Evolutionary conservation across 2,797 vertebrate genomes (phyloP), one percentile per base, ranked within the genome.

Genomic region (Morus bassanus): DNA sequence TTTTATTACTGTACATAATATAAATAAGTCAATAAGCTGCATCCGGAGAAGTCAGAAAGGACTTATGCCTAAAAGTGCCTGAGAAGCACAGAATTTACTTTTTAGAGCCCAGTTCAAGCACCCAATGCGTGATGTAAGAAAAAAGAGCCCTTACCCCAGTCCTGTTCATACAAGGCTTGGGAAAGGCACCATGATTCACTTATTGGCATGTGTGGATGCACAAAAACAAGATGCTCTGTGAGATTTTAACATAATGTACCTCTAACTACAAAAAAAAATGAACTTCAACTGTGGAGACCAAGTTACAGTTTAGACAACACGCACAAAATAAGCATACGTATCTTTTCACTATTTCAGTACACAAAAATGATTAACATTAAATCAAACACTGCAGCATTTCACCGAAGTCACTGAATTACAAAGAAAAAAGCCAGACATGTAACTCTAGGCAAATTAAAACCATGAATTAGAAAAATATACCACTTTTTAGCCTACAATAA

Each of bases 131-230:
- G 94, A 97, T 83, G 93, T 82, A 96, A 97, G 97, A 95, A 98
- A 98, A 85, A 91, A 96, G 63, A 97, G 95, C 96, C 98, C 98
- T 98, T 98, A 98, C 98, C 98, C 98, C 98, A 98, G 98, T 98
- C 98, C 98, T 98, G 98, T 97, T 98, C 98, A 98, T 98, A 98
- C 98, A 98, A 98, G 98, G 98, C 98, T 98, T 98, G 98, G 98
- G 98, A 98, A 98, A 98, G 98, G 98, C 98, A 98, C 97, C 98
- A 95, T 97, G 96, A 98, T 97, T 98, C 98, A 98, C 97, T 98
- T 98, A 98, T 97, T 98, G 98, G 98, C 98, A 98, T 98, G 98
- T 98, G 97, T 98, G 97, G 97, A 98, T 97, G 97, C 97, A 98
- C 96, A 98, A 98, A 98, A 98, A 98, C 96, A 98, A 98, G 96